phyloP scores from a whole-genome alignment of 2,797 vertebrate species.

The Hemibagrus guttatus region DNA sequence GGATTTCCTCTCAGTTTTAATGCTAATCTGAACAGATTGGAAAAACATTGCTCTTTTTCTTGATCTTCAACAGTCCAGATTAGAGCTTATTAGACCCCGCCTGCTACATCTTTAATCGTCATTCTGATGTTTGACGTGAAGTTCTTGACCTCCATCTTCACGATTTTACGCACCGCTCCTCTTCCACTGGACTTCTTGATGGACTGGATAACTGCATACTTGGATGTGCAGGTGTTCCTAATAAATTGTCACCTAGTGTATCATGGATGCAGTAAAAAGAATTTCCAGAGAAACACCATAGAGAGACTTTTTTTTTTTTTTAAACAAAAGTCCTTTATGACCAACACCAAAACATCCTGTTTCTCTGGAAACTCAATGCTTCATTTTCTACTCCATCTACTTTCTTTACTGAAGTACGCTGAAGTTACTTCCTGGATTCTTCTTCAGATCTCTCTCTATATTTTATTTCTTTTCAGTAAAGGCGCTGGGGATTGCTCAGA shows the following conservation, averaged over 20 bases:
- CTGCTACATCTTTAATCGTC: background rate
- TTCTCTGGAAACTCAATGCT: background rate
- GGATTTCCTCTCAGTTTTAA: background rate
- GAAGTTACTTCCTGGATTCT: slow-evolving; percentile 29
- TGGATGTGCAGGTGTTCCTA: background rate
- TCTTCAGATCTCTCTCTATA: background rate
- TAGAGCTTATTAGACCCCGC: background rate
- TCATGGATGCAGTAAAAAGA: background rate
- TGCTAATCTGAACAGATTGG: background rate
- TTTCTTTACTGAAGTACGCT: background rate
- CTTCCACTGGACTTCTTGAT: background rate
- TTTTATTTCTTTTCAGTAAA: background rate
- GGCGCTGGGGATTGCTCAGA: slow-evolving; percentile 33
- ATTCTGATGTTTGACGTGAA: background rate
- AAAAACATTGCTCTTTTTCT: background rate
- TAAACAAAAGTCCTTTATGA: slow-evolving; percentile 4
- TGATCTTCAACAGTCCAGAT: background rate
- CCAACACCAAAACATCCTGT: background rate
- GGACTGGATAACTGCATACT: background rate
- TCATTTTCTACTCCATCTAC: background rate
- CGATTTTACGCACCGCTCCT: background rate
- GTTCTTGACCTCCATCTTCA: background rate
- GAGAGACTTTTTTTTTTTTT: background rate
- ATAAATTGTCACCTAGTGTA: background rate
- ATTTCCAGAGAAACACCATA: background rate